Conservation (phyloP, 2,888 invertebrate species). For the Ecdyonurus torrentis region DNA sequence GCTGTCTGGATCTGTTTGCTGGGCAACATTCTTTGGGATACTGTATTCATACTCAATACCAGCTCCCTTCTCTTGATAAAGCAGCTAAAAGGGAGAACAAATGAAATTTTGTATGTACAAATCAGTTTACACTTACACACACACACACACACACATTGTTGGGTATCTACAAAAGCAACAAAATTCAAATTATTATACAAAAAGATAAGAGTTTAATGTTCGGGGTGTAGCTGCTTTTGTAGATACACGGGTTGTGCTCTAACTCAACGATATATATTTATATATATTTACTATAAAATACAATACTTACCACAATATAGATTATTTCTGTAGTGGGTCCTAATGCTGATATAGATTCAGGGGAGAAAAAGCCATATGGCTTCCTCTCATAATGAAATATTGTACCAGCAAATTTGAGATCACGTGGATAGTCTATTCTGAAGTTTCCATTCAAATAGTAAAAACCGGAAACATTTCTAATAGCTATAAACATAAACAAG, state of each 20-base stretch:
- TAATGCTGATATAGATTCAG: slow-evolving; percentile 63
- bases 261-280: no score
- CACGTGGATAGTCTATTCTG: slow-evolving; percentile 79
- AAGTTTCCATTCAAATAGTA: slow-evolving; percentile 92
- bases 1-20: slow-evolving; percentile 45
- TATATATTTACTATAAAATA: no score
- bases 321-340: slow-evolving; percentile 87
- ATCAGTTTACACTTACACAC: no score
- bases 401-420: slow-evolving; percentile 61
- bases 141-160: no score
- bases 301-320: slow-evolving; percentile 54
- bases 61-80: slow-evolving; percentile 68
- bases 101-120: no score
- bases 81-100: slow-evolving; percentile 41
- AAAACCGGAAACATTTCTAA: slow-evolving; percentile 62
- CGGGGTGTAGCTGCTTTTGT: no score
- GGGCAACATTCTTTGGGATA: slow-evolving; percentile 52
- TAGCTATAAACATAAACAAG: slow-evolving; percentile 36
- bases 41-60: slow-evolving; percentile 84
- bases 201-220: no score
- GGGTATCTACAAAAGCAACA: no score
- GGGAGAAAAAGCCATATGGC: slow-evolving; percentile 62
- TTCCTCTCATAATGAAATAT: slow-evolving; percentile 78
- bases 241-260: no score
- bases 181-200: no score